phyloP scores from a whole-genome alignment of 2,113 vertebrate genomes.

The Etia nguti region DNA sequence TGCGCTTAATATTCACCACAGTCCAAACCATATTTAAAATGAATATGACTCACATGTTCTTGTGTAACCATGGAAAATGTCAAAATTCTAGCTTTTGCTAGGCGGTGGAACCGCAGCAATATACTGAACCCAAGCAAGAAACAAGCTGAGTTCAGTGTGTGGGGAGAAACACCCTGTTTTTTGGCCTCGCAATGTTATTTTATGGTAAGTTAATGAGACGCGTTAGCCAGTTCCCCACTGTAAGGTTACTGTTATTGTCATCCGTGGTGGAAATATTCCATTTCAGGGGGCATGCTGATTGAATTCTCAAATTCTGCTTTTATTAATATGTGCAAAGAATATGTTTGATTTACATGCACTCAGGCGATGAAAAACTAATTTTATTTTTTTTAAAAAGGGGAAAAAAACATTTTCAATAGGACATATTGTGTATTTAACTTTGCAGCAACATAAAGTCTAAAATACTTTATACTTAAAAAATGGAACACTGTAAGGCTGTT shows the following conservation, averaged over 20 bases:
- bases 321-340: background rate
- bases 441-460: background rate
- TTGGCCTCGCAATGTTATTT: slow-evolving; percentile 44
- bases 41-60: slow-evolving; percentile 46
- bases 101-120: slow-evolving; percentile 28
- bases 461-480: background rate
- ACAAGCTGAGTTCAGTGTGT: slow-evolving; percentile 29
- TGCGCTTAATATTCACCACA: slow-evolving; percentile 26
- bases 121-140: slow-evolving; percentile 27
- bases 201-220: slow-evolving; percentile 44
- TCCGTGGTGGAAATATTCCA: slow-evolving; percentile 29
- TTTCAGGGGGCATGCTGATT: background rate
- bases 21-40: slow-evolving; percentile 20
- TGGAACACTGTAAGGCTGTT: background rate
- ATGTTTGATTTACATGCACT: background rate
- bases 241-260: background rate
- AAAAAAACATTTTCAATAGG: background rate
- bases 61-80: slow-evolving; percentile 42
- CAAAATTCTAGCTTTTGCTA: background rate
- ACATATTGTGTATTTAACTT: background rate
- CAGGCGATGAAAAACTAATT: background rate
- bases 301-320: background rate
- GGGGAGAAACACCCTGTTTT: slow-evolving; percentile 42
- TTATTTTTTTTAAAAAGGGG: background rate
- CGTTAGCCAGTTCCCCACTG: slow-evolving; percentile 21